These are phyloP conservation scores for Sarcophaga bullata DNA, from an alignment of 1,140 invertebrate genomes.

Conservation along the genomic window DNA sequence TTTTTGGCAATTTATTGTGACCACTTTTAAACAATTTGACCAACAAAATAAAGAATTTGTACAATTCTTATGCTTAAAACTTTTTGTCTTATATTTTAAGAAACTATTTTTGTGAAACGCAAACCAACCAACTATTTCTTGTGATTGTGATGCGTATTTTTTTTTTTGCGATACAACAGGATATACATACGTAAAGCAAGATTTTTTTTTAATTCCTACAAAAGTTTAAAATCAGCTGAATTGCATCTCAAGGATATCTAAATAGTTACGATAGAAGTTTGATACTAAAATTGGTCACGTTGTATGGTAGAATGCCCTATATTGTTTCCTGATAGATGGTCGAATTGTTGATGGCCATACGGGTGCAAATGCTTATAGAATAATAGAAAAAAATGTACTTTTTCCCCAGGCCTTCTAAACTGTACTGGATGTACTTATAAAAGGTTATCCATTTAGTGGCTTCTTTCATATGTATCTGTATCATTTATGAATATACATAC, in stretches of 20 bases:
- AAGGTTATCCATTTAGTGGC: too few relatives aligned
- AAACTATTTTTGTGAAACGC: neutral
- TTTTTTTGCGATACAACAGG: neutral
- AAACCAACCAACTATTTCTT: neutral
- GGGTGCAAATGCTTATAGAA: too few relatives aligned
- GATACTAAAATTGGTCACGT: too few relatives aligned
- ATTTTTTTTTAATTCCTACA: neutral
- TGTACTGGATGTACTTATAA: too few relatives aligned
- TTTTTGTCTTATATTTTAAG: neutral
- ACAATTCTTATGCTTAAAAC: neutral
- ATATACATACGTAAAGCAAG: neutral
- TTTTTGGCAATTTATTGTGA: constrained; percentile 37
- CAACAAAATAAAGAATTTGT: constrained; percentile 7
- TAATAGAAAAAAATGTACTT: too few relatives aligned
- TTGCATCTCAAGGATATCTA: neutral
- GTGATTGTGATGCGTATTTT: neutral
- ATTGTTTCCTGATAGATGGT: too few relatives aligned
- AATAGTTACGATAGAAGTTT: too few relatives aligned
- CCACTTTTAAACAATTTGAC: constrained; percentile 39
- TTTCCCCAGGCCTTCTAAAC: too few relatives aligned
- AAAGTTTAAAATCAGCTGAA: neutral
- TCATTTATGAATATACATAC: too few relatives aligned
- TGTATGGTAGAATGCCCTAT: too few relatives aligned
- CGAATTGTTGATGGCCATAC: too few relatives aligned
- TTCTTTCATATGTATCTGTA: too few relatives aligned